Percentiles rank a stretch among this genome's conserved stretches.
Conservation (phyloP, 2,797 vertebrate species). For the Sternotherus odoratus region DNA sequence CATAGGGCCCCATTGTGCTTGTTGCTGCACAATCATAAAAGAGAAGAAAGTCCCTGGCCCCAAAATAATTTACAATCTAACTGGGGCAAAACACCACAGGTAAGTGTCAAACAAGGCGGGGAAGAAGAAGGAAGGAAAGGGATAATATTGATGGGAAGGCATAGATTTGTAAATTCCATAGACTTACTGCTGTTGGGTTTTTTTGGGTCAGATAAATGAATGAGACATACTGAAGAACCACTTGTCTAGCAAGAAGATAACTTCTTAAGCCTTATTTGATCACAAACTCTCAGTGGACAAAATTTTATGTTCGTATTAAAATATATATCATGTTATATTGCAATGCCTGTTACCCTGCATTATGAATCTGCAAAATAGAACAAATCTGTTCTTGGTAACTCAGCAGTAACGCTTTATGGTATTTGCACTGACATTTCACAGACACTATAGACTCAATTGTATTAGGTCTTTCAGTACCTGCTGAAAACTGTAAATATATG, state of each 20-base stretch:
- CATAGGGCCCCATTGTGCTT: not conserved
- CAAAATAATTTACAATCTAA: not conserved
- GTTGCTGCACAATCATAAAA: not conserved
- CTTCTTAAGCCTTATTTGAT: not conserved
- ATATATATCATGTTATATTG: constrained; percentile 5
- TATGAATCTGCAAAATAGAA: constrained; percentile 19
- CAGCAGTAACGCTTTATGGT: constrained; percentile 41
- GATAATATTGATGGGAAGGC: not conserved
- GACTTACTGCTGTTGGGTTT: not conserved
- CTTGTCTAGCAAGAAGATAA: fast-evolving
- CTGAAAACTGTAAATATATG: constrained; percentile 36
- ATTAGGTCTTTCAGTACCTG: constrained; percentile 56
- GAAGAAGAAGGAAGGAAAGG: not conserved
- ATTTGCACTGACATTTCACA: constrained; percentile 50
- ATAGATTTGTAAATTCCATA: not conserved
- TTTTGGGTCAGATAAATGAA: not conserved
- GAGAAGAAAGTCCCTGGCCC: not conserved
- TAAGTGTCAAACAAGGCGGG: not conserved
- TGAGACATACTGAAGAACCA: not conserved
- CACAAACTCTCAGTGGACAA: not conserved
- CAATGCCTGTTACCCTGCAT: constrained; percentile 12
- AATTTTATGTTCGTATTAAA: constrained; percentile 10
- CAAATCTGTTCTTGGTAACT: constrained; percentile 32
- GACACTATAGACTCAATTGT: constrained; percentile 61
- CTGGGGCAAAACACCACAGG: not conserved